Evolutionary conservation across 2,888 invertebrate species (phyloP), one percentile per base, ranked within the genome.

Genomic region (Morpho achilles): DNA sequence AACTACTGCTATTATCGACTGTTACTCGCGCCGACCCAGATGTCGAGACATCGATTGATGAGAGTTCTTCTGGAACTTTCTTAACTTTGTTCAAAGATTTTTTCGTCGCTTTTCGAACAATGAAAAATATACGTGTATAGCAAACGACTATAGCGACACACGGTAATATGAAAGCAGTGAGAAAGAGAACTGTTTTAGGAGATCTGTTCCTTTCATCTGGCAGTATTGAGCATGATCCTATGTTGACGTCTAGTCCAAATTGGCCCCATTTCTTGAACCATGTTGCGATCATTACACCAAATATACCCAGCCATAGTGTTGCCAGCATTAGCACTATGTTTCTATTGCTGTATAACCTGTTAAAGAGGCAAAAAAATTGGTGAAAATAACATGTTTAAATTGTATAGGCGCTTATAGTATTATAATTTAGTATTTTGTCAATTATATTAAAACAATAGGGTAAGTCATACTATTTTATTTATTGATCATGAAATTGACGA

Each of bases 121-220:
- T 95, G 78, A 93, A 94, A 74, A 95, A 95, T 77, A 97, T 98
- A 66, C 95, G 92, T 0, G 96, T 94, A 72, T 97, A 97, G 75
- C 96, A 96, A 61, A 95, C 86, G 43, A 97, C 93, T 71, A 98
- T 98, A 57, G 95, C 94, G 66, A 94, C 78, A 79, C 96, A 96
- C 0, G 98, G 98, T 50, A 97, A 89, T 55, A 96, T 91, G 74
- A 98, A 98, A 23, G 96, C 97, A 50, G 93, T 92, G 3, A 96
- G 91, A 77, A 97, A 97, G 2, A 98, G 92, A 53, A 95, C 93
- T 69, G 93, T 94, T 79, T 96, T 98, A 3, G 96, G 94, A 51
- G 95, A 93, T 50, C 93, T 92, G 61, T 92, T 91, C 69, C 93
- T 84, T 44, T 87, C 76, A 72, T 95, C 95, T 0, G 92, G 92